Conservation (phyloP, 2,888 invertebrate species). For the Drosophila ezoana region DNA sequence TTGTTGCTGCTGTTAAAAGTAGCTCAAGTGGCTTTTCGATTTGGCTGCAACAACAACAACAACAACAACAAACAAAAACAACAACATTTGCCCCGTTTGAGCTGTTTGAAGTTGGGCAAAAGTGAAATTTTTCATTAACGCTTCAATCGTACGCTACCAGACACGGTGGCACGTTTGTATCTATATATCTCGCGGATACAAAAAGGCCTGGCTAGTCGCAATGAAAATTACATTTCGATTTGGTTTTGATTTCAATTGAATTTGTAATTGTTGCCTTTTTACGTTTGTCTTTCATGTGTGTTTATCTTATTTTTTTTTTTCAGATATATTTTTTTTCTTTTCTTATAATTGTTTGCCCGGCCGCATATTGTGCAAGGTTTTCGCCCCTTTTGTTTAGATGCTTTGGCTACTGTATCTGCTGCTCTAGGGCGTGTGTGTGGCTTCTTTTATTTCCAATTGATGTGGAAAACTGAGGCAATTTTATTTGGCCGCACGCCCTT, state of each 20-base stretch:
- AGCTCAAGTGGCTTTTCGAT: slow-evolving; percentile 76
- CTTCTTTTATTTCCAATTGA: slow-evolving; percentile 36
- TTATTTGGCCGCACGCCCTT: slow-evolving; percentile 39
- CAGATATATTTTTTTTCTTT: slow-evolving; percentile 19
- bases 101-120: slow-evolving; percentile 55
- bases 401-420: slow-evolving; percentile 37
- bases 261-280: slow-evolving; percentile 71
- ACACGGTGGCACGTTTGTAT: slow-evolving; percentile 64
- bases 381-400: slow-evolving; percentile 45
- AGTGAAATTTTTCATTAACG: slow-evolving; percentile 81
- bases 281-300: slow-evolving; percentile 66
- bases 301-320: slow-evolving; percentile 56
- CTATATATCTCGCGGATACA: slow-evolving; percentile 37
- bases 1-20: slow-evolving; percentile 64
- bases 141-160: slow-evolving; percentile 57
- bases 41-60: slow-evolving; percentile 21
- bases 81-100: slow-evolving; percentile 35
- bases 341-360: slow-evolving; percentile 35
- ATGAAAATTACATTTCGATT: slow-evolving; percentile 56
- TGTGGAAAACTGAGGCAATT: slow-evolving; percentile 50
- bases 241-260: slow-evolving; percentile 74
- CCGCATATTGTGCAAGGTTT: slow-evolving; percentile 46
- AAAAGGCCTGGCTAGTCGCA: background rate
- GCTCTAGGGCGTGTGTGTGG: slow-evolving; percentile 10
- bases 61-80: slow-evolving; percentile 14